These are phyloP conservation scores for Hirudinaria manillensis DNA, from an alignment of 2,888 invertebrate species.

Conservation along the genomic window DNA sequence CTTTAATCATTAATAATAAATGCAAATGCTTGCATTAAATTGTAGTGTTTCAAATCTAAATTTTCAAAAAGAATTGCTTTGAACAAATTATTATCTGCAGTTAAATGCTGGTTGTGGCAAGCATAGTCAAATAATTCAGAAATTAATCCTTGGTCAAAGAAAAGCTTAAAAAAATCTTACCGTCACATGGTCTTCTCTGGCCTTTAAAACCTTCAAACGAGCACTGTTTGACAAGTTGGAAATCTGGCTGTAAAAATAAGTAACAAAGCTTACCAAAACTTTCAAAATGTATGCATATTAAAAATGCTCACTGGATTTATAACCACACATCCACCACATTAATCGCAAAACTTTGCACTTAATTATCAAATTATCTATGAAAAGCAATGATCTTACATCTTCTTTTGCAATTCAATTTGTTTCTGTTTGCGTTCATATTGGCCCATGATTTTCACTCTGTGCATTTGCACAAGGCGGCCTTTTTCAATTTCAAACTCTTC, in stretches of 20 bases:
- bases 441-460: slow-evolving; percentile 97
- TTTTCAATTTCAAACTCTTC: slow-evolving; percentile 99
- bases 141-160: too few relatives aligned
- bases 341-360: neutral
- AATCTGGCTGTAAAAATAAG: slow-evolving; percentile 67
- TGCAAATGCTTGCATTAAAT: too few relatives aligned
- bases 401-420: slow-evolving; percentile 96
- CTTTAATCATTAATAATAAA: neutral
- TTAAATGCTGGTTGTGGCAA: too few relatives aligned
- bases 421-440: slow-evolving; percentile 98
- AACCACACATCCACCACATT: too few relatives aligned
- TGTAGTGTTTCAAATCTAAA: neutral
- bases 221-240: slow-evolving; percentile 98
- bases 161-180: slow-evolving; percentile 36
- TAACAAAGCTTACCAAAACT: neutral
- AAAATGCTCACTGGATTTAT: neutral
- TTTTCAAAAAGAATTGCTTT: too few relatives aligned
- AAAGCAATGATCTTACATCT: slow-evolving; percentile 69
- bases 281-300: neutral
- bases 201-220: slow-evolving; percentile 87
- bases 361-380: neutral
- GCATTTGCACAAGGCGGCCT: slow-evolving; percentile 94
- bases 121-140: too few relatives aligned
- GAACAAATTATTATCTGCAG: too few relatives aligned
- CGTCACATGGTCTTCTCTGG: slow-evolving; percentile 83